phyloP scores from a whole-genome alignment of 2,113 vertebrate species.

The Semicossyphus pulcher region DNA sequence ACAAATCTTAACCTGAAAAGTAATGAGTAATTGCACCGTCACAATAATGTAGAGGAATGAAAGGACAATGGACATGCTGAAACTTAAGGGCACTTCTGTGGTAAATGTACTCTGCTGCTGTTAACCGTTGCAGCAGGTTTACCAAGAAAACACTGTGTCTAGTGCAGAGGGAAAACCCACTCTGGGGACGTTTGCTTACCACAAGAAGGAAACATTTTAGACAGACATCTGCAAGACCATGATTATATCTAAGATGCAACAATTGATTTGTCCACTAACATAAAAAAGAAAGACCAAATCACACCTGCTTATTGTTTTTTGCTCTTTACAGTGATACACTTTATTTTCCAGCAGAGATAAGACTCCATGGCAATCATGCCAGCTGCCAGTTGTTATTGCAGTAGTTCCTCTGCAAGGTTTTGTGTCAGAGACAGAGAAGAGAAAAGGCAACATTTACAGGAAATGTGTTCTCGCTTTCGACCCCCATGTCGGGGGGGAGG shows the following conservation, averaged over 20 bases:
- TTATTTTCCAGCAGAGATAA: too few species aligned
- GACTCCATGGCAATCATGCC: too few species aligned
- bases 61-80: too few species aligned
- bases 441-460: conserved; percentile 39
- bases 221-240: background rate
- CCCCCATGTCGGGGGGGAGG: background rate
- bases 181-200: background rate
- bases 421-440: background rate
- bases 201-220: background rate
- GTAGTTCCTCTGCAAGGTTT: background rate
- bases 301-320: accelerated
- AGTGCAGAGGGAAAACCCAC: background rate
- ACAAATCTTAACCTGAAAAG: too few species aligned
- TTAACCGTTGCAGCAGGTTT: too few species aligned
- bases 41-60: too few species aligned
- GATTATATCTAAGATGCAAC: too few species aligned
- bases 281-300: background rate
- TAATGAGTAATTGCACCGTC: too few species aligned
- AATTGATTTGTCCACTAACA: too few species aligned
- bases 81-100: too few species aligned
- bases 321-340: too few species aligned
- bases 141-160: background rate
- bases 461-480: conserved; percentile 36
- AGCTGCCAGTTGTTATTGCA: background rate
- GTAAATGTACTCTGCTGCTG: too few species aligned